These are phyloP conservation scores for Ceuthmochares aereus DNA, from an alignment of 2,113 vertebrate species.

Conservation along the genomic window DNA sequence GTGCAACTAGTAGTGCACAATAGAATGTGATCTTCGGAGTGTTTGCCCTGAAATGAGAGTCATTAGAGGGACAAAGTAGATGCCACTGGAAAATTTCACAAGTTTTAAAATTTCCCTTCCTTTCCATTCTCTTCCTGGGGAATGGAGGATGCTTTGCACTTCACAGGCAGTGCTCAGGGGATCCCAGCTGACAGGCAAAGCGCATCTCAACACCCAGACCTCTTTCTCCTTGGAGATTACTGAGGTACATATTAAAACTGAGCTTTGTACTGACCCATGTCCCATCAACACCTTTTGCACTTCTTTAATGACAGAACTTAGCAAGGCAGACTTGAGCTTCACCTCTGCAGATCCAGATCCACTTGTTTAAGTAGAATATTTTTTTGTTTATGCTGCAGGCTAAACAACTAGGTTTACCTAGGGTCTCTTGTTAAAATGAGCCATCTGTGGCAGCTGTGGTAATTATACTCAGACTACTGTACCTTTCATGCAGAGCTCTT, in stretches of 20 bases:
- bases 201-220: background rate
- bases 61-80: background rate
- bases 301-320: conserved; percentile 63
- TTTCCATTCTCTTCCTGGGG: background rate
- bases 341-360: conserved; percentile 67
- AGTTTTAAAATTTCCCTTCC: background rate
- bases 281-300: background rate
- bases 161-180: background rate
- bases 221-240: background rate
- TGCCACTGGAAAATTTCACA: background rate
- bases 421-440: conserved; percentile 79
- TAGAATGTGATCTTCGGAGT: background rate
- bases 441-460: conserved; percentile 78
- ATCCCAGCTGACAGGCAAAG: background rate
- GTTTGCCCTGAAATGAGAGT: background rate
- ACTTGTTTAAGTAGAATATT: conserved; percentile 76
- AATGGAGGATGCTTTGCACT: background rate
- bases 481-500: conserved; percentile 75
- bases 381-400: conserved; percentile 83
- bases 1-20: background rate
- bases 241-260: background rate
- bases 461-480: conserved; percentile 75
- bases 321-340: conserved; percentile 62
- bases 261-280: conserved; percentile 37
- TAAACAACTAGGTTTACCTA: conserved; percentile 76